Percentiles rank a stretch among this genome's conserved stretches.
Evolutionary conservation across 2,113 vertebrate species (phyloP).

Genomic region (Apodemus sylvaticus): DNA sequence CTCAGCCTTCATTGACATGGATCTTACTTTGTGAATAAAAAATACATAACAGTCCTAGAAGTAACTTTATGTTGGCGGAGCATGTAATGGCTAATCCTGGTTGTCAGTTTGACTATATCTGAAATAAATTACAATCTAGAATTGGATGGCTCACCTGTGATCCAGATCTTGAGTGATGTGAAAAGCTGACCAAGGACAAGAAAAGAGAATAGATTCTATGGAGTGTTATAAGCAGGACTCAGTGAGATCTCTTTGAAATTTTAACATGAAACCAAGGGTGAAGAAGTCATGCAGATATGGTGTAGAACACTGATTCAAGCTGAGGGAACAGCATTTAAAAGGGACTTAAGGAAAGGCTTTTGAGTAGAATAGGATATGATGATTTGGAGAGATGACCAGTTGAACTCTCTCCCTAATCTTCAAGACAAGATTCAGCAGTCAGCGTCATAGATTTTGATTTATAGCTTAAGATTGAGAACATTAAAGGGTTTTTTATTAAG

Average conservation of each 20-base stretch:
- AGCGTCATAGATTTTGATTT: neutral
- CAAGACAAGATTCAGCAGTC: neutral
- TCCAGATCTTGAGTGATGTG: neutral
- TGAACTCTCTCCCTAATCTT: neutral
- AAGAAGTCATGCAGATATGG: neutral
- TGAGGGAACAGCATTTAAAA: neutral
- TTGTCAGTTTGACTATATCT: too few relatives aligned
- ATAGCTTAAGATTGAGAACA: neutral
- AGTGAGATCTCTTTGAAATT: neutral
- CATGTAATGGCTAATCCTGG: too few relatives aligned
- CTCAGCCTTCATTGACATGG: neutral
- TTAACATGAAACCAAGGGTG: neutral
- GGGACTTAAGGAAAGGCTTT: neutral
- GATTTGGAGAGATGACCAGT: neutral
- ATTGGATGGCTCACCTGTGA: too few relatives aligned
- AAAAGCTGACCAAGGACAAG: neutral
- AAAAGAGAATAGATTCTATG: neutral
- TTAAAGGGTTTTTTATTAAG: neutral
- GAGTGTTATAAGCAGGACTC: neutral
- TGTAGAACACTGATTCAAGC: neutral
- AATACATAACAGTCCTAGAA: neutral
- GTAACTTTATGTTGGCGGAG: accelerated
- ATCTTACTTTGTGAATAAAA: neutral
- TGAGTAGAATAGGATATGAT: neutral
- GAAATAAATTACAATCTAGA: too few relatives aligned